phyloP scores from a whole-genome alignment of 2,888 invertebrate genomes.

The Urechis unicinctus region DNA sequence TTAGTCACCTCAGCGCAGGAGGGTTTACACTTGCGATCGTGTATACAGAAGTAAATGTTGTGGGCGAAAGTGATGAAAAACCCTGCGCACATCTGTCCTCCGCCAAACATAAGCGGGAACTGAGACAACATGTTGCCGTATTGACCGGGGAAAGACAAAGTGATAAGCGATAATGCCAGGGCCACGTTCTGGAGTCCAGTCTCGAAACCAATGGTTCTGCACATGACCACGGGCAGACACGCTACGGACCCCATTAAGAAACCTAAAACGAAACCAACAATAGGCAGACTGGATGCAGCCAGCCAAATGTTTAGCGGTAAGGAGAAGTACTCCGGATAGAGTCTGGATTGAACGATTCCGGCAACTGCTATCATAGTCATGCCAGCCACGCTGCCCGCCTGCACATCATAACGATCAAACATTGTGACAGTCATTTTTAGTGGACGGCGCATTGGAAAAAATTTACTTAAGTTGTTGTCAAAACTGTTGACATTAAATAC shows the following conservation, averaged over 20 bases:
- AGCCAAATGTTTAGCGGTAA: conserved; percentile 24
- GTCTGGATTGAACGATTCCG: conserved; percentile 28
- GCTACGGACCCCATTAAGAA: conserved; percentile 24
- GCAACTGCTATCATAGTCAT: conserved; percentile 29
- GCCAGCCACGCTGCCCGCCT: conserved; percentile 32
- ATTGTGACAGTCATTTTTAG: too few species aligned
- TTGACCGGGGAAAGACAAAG: conserved; percentile 25
- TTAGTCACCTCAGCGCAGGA: too few species aligned
- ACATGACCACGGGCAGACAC: conserved; percentile 20
- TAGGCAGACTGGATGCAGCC: conserved; percentile 28
- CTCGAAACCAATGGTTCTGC: conserved; percentile 36
- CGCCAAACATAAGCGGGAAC: not conserved
- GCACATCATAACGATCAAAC: too few species aligned
- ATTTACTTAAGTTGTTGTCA: too few species aligned
- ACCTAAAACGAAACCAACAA: conserved; percentile 29
- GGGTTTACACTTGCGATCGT: too few species aligned
- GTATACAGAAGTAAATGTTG: not conserved
- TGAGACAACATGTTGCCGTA: not conserved
- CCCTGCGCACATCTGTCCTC: not conserved
- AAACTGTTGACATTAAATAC: too few species aligned
- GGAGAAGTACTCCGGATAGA: conserved; percentile 33
- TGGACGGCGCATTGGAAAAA: not conserved
- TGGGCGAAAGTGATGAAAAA: not conserved
- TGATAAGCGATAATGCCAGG: conserved; percentile 33
- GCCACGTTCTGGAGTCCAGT: conserved; percentile 40